Percentiles rank a stretch among this genome's conserved stretches.
Evolutionary conservation across 2,113 vertebrate species (phyloP).

Genomic region (Aptenodytes patagonicus): DNA sequence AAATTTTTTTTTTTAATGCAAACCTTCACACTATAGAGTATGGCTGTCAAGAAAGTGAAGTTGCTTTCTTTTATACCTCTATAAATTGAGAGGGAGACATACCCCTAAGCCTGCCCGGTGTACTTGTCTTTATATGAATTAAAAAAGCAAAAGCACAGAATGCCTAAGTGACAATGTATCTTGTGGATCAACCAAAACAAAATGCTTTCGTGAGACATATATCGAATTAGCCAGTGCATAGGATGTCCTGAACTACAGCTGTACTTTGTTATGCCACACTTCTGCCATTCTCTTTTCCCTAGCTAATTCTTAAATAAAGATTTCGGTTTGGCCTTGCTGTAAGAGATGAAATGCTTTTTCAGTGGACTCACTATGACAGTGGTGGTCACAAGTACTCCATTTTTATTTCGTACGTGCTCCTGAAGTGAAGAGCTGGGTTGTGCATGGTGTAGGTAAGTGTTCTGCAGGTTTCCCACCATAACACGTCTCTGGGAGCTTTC

Average conservation of each 20-base stretch:
- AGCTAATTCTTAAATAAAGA: background rate
- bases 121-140: background rate
- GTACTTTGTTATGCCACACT: background rate
- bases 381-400: background rate
- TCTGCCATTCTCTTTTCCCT: background rate
- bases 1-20: background rate
- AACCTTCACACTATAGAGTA: background rate
- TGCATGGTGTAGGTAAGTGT: background rate
- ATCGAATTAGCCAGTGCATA: accelerated
- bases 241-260: background rate
- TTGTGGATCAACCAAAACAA: background rate
- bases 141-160: background rate
- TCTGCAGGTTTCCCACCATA: background rate
- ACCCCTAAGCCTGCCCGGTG: background rate
- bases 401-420: background rate
- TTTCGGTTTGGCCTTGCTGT: background rate
- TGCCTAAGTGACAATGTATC: background rate
- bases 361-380: background rate
- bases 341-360: background rate
- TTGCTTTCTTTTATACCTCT: background rate
- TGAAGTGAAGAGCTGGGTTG: background rate
- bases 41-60: background rate
- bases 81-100: background rate
- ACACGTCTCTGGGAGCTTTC: background rate
- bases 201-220: background rate